A percentile compares a stretch with the other conserved stretches of the same genome.
Evolutionary conservation across 2,797 vertebrate genomes (phyloP).

Genomic region (Tauraco hartlaubi): DNA sequence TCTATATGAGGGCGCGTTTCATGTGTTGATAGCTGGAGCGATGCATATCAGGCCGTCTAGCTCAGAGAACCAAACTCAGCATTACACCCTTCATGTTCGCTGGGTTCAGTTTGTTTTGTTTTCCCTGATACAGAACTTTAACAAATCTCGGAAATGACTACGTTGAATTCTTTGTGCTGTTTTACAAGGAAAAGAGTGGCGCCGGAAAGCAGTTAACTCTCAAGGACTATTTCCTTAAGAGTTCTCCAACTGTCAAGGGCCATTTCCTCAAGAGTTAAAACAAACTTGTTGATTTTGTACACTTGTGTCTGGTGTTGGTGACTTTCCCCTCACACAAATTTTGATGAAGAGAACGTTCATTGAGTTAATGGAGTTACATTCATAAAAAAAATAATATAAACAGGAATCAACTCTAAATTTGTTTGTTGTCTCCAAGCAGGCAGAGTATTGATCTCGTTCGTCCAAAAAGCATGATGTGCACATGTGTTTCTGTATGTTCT

Average conservation of each 20-base stretch:
- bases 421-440: background rate
- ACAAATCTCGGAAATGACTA: background rate
- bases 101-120: background rate
- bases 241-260: background rate
- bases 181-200: background rate
- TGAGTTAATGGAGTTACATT: background rate
- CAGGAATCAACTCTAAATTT: background rate
- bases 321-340: background rate
- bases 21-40: background rate
- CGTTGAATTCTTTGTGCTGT: background rate
- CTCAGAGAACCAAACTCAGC: background rate
- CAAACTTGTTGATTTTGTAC: background rate
- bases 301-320: background rate
- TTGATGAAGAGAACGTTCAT: background rate
- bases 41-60: background rate
- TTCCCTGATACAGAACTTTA: background rate
- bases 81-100: background rate
- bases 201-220: background rate
- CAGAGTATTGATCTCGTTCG: background rate
- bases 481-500: background rate
- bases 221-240: background rate
- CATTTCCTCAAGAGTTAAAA: background rate
- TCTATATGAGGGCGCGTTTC: background rate
- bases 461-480: background rate
- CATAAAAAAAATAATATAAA: background rate